phyloP scores from a whole-genome alignment of 2,113 vertebrate species.

The Neotoma lepida region DNA sequence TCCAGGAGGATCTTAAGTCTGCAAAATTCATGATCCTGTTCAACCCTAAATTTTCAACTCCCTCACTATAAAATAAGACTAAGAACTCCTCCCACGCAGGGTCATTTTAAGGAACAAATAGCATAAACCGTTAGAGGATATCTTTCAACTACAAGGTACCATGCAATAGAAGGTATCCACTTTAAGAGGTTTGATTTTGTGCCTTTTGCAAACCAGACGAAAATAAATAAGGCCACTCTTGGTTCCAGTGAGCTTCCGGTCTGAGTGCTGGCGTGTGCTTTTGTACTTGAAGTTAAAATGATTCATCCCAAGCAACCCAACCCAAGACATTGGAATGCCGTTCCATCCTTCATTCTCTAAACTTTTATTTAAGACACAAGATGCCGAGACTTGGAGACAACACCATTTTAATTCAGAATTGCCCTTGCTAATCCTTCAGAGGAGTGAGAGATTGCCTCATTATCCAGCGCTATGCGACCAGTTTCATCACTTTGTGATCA shows the following conservation, averaged over 20 bases:
- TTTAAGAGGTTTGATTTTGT: neutral
- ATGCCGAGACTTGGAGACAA: constrained; percentile 31
- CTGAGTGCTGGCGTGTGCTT: neutral
- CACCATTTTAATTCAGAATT: constrained; percentile 54
- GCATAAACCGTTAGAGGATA: neutral
- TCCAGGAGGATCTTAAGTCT: neutral
- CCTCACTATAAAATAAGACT: neutral
- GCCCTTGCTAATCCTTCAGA: constrained; percentile 54
- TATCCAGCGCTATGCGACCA: neutral
- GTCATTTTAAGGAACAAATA: neutral
- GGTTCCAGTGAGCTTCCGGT: neutral
- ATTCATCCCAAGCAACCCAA: neutral
- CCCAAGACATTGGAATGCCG: neutral
- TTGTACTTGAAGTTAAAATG: neutral
- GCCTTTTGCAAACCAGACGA: neutral
- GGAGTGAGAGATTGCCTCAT: constrained; percentile 55
- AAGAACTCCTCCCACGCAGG: neutral
- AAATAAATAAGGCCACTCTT: neutral
- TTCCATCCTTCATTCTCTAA: constrained; percentile 8
- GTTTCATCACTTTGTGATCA: constrained; percentile 25
- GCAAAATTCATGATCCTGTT: neutral
- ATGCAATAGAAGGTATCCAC: neutral
- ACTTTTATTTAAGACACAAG: constrained; percentile 50
- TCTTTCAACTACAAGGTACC: neutral
- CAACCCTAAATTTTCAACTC: neutral